Evolutionary conservation across 1,140 invertebrate genomes (phyloP).

Genomic region (Pachyrhynchus sulphureomaculatus): DNA sequence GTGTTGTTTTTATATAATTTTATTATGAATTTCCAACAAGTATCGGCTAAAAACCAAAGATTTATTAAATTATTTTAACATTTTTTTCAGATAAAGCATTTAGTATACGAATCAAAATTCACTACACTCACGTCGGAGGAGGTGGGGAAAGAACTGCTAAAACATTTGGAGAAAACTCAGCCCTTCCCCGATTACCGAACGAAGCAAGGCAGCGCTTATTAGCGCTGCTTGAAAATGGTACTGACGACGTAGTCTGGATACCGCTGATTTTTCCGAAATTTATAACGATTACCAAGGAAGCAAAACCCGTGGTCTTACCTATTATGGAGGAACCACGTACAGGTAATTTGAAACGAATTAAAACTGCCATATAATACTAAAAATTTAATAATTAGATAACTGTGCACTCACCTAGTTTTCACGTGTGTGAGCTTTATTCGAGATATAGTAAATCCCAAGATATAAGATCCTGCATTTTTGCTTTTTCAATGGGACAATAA

Average conservation of each 20-base stretch:
- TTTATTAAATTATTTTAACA: too few species aligned
- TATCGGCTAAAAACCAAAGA: too few species aligned
- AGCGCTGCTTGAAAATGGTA: not conserved
- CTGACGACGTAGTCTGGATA: not conserved
- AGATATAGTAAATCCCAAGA: too few species aligned
- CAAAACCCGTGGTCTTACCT: not conserved
- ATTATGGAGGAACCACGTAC: not conserved
- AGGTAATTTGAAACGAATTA: too few species aligned
- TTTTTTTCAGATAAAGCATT: not conserved
- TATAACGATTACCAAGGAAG: not conserved
- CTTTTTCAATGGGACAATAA: too few species aligned
- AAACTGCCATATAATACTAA: too few species aligned
- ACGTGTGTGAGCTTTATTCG: too few species aligned
- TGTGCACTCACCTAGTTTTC: too few species aligned
- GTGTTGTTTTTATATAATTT: too few species aligned
- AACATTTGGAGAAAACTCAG: not conserved
- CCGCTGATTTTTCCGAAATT: conserved; percentile 17
- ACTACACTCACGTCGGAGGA: not conserved
- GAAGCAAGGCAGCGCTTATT: not conserved
- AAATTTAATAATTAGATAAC: too few species aligned
- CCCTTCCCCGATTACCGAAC: not conserved
- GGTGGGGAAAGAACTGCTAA: not conserved
- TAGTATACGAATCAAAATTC: not conserved
- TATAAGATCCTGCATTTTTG: too few species aligned
- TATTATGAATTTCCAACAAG: too few species aligned